These are phyloP conservation scores for Podabrus alpinus DNA, from an alignment of 2,888 invertebrate species.

Conservation along the genomic window DNA sequence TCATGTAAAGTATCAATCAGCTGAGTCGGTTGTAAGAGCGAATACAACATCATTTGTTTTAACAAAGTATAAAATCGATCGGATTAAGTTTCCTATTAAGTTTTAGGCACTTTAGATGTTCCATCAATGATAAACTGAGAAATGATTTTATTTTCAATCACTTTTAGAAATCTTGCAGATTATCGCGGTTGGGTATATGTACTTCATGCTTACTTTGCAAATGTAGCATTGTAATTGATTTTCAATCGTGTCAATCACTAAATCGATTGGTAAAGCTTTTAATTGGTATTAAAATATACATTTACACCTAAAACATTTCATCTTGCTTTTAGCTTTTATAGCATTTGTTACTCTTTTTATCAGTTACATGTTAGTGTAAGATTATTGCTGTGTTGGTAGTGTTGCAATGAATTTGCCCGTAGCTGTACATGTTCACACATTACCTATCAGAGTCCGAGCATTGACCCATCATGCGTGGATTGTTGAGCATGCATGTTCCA, in stretches of 20 bases:
- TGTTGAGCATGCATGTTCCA: slow-evolving; percentile 33
- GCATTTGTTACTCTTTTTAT: slow-evolving; percentile 10
- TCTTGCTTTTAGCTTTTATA: background rate
- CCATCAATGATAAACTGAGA: background rate
- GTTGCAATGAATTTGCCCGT: slow-evolving; percentile 32
- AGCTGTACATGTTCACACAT: slow-evolving; percentile 37
- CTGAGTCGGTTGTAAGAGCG: slow-evolving; percentile 30
- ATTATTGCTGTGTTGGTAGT: slow-evolving; percentile 16
- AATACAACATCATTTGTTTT: slow-evolving; percentile 29
- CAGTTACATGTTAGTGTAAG: slow-evolving; percentile 11
- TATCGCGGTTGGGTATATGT: background rate
- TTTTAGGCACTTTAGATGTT: background rate
- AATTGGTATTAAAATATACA: background rate
- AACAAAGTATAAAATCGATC: background rate
- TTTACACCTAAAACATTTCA: background rate
- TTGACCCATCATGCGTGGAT: slow-evolving; percentile 37
- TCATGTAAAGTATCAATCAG: slow-evolving; percentile 37
- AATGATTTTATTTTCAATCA: background rate
- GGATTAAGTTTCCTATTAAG: background rate
- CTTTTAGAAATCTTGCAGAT: background rate
- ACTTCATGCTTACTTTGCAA: background rate
- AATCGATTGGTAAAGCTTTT: background rate
- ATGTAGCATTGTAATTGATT: background rate
- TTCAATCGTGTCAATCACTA: background rate
- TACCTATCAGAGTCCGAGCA: slow-evolving; percentile 33